Conservation (phyloP, 1,140 invertebrate genomes). For the Grapholita molesta region DNA sequence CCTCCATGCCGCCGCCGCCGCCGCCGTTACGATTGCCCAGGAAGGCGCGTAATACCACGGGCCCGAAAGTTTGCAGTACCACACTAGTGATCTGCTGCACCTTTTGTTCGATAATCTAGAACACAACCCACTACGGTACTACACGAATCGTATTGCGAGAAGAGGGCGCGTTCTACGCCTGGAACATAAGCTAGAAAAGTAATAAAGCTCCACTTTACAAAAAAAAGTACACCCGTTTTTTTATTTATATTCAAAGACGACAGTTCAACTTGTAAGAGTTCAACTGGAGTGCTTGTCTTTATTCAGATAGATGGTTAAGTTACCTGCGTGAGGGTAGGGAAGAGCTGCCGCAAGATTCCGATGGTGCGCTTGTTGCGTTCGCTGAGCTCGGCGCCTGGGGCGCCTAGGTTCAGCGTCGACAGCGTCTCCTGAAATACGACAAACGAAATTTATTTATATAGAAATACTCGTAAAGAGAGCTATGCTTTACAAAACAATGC, state of each 20-base stretch:
- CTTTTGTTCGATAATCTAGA: constrained; percentile 88
- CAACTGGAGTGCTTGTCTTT: background rate
- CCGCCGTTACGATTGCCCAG: constrained; percentile 73
- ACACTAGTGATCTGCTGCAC: constrained; percentile 84
- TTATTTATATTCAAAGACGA: no score
- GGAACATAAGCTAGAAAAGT: constrained; percentile 19
- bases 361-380: constrained; percentile 87
- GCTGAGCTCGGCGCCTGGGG: constrained; percentile 75
- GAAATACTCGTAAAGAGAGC: no score
- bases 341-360: constrained; percentile 84
- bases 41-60: constrained; percentile 80
- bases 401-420: constrained; percentile 71
- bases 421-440: constrained; percentile 65
- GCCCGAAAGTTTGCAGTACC: constrained; percentile 83
- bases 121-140: constrained; percentile 40
- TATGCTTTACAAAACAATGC: no score
- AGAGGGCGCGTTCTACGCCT: background rate
- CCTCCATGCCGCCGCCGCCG: constrained; percentile 40
- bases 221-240: no score
- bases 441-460: background rate
- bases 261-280: constrained; percentile 10
- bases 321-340: constrained; percentile 87
- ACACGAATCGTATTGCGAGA: constrained; percentile 43
- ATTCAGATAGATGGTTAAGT: constrained; percentile 24
- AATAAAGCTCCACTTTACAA: no score